Base-by-base conservation (phyloP, 2,888 invertebrate genomes). In the Phania funesta region DNA sequence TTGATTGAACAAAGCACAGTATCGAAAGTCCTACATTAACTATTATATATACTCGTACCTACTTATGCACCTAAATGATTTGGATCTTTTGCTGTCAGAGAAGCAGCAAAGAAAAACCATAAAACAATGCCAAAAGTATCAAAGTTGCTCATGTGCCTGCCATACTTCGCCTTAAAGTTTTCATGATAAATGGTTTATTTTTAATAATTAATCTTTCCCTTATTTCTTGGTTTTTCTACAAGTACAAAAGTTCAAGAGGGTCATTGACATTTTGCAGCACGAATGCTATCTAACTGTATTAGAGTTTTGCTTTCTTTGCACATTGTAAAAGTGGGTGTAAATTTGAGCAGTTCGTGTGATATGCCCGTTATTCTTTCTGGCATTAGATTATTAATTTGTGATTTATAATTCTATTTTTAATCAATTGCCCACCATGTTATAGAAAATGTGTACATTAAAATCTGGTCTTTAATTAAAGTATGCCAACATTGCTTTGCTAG, bases 361-460 rank as follows among this genome's bases (percentile, higher is more conserved):
- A 29, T 18, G 18, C 29, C 29, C 46, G 26, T 20, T 46, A 20
- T 58, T 22, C n/a, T 29, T 64, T 46, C n/a, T 29, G 46, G 32
- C 46, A 20, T 64, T 46, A 64, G 62, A 64, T 64, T 64, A 46
- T 32, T 46, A 32, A 32, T 3, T 64, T 64, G 44, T 60, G 44
- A 60, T 44, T 60, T 44, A 60, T 64, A 46, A 13, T 29, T 6
- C 22, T 48, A 20, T n/a, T n/a, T n/a, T n/a, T 7, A 64, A 18
- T 29, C 1, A 9, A 18, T n/a, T 32, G 13, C 44, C 20, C n/a
- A 29, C 7, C 13, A 22, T 32, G 26, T 46, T 32, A 46, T 13
- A 11, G 29, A 20, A 18, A 32, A 35, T 35, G 22, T 50, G 13
- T 46, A 20, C 62, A 46, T 46, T 11, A 11, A 29, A 48, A 22